phyloP scores from a whole-genome alignment of 2,113 vertebrate species.

The Esox niger region DNA sequence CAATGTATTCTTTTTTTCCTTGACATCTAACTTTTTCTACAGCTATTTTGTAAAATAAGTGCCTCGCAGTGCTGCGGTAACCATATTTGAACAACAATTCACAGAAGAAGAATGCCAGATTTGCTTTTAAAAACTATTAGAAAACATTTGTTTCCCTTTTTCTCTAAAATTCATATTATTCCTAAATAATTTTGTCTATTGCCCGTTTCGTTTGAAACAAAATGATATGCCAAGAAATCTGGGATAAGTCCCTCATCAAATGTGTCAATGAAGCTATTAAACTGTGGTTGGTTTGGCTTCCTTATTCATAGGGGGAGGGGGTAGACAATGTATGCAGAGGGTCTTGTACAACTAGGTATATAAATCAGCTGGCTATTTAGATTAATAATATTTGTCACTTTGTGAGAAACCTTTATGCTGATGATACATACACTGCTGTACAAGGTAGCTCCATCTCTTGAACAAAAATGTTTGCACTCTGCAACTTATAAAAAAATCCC shows the following conservation, averaged over 20 bases:
- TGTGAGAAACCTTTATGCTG: no score
- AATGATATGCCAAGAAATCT: constrained; percentile 55
- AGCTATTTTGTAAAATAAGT: constrained; percentile 54
- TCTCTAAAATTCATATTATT: no score
- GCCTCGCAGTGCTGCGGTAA: constrained; percentile 12
- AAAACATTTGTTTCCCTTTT: no score
- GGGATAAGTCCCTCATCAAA: constrained; percentile 54
- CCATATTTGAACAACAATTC: constrained; percentile 38
- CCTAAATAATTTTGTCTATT: constrained; percentile 23
- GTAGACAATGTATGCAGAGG: constrained; percentile 62
- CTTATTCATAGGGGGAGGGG: constrained; percentile 50
- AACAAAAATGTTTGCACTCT: no score
- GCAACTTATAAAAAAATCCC: no score
- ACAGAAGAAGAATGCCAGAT: constrained; percentile 40
- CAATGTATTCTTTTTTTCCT: no score
- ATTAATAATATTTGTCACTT: no score
- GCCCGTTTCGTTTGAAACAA: constrained; percentile 55
- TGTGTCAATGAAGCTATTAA: constrained; percentile 67
- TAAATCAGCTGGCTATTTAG: no score
- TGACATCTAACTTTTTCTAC: constrained; percentile 53
- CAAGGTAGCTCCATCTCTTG: no score
- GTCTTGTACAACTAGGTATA: no score
- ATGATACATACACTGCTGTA: no score
- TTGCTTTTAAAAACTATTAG: constrained; percentile 58
- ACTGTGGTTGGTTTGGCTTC: constrained; percentile 64